These are phyloP conservation scores for Semicossyphus pulcher DNA, from an alignment of 2,113 vertebrate genomes.

Conservation along the genomic window DNA sequence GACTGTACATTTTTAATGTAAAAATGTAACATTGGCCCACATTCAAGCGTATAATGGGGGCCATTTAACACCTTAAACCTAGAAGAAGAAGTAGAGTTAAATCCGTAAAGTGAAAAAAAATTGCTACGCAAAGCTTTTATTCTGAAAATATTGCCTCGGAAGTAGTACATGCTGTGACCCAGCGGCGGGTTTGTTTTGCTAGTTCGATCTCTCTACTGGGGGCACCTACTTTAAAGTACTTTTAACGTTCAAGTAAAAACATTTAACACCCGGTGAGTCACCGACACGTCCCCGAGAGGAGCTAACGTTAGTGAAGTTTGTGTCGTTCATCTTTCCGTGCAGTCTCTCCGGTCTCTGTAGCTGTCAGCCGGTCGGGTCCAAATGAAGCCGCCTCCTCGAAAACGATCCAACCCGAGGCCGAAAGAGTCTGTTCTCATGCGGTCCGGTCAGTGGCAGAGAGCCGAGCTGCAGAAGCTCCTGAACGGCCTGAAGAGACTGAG, in stretches of 20 bases:
- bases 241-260: neutral
- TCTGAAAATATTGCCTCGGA: constrained; percentile 5
- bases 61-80: too few species aligned
- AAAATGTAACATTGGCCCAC: too few species aligned
- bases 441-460: neutral
- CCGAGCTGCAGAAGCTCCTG: constrained; percentile 32
- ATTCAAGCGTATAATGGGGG: too few species aligned
- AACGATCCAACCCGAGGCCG: neutral
- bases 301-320: too few species aligned
- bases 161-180: neutral
- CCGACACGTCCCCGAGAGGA: neutral
- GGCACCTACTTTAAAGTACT: rapidly evolving
- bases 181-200: neutral
- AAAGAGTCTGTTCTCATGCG: rapidly evolving
- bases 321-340: neutral
- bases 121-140: neutral
- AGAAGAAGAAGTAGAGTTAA: too few species aligned
- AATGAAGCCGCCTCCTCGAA: constrained; percentile 63
- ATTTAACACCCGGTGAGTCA: neutral
- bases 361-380: neutral
- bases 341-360: neutral
- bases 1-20: too few species aligned
- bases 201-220: neutral
- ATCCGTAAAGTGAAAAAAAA: too few species aligned
- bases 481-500: neutral